Percentiles rank a stretch among this genome's conserved stretches.
These are phyloP conservation scores for Peromyscus eremicus DNA, from an alignment of 2,797 vertebrate species.

Conservation along the genomic window DNA sequence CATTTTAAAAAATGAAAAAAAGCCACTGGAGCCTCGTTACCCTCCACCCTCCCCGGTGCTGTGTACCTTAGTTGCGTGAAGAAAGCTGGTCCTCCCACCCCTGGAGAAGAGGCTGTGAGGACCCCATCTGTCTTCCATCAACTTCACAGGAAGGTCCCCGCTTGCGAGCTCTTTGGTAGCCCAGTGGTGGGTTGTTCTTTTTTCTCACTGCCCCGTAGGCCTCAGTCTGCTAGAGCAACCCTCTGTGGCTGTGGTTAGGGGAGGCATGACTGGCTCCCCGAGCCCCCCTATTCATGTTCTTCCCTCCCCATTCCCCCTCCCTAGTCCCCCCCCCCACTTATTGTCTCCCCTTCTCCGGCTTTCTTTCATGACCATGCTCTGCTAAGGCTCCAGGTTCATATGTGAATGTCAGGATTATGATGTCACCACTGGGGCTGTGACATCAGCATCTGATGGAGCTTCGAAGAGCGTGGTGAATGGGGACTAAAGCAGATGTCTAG, in stretches of 20 bases:
- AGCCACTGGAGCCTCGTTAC: fast-evolving
- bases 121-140: background rate
- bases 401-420: constrained; percentile 64
- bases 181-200: background rate
- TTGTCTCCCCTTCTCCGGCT: constrained; percentile 15
- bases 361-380: background rate
- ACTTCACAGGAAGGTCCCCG: background rate
- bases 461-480: background rate
- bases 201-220: background rate
- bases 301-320: background rate
- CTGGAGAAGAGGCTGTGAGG: background rate
- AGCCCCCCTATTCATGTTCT: background rate
- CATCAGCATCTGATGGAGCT: constrained; percentile 3
- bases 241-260: background rate
- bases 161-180: background rate
- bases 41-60: background rate
- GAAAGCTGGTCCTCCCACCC: background rate
- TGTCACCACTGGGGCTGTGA: background rate
- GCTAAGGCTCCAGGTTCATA: background rate
- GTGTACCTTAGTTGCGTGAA: constrained; percentile 54
- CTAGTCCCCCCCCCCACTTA: background rate
- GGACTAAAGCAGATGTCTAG: background rate
- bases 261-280: background rate
- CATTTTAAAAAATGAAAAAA: no score
- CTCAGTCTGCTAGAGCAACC: background rate